These are phyloP conservation scores for Drosophila elegans DNA, from an alignment of 1,140 invertebrate genomes.

Conservation along the genomic window DNA sequence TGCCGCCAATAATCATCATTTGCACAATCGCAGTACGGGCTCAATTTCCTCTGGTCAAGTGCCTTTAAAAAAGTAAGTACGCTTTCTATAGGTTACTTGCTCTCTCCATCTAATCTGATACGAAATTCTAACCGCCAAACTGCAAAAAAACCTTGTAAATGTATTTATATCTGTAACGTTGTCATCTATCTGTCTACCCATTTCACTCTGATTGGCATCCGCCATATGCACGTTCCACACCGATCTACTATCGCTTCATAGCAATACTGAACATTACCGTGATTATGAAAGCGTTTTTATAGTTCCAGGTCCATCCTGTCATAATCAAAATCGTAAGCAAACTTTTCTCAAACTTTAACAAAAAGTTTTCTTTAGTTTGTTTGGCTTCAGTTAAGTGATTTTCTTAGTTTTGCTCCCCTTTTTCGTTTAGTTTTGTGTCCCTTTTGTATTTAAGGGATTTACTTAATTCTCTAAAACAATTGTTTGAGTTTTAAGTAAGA, in stretches of 20 bases:
- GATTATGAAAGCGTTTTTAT: constrained; percentile 91
- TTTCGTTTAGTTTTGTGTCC: constrained; percentile 23
- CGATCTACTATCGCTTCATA: constrained; percentile 51
- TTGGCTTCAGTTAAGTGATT: constrained; percentile 18
- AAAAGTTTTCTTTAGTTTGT: constrained; percentile 33
- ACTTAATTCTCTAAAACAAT: neutral
- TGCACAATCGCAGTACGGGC: constrained; percentile 85
- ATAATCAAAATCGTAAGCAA: constrained; percentile 85
- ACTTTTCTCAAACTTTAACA: constrained; percentile 41
- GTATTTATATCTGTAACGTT: constrained; percentile 12
- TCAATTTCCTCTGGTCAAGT: constrained; percentile 93
- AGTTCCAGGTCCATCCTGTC: constrained; percentile 89
- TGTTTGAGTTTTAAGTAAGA: neutral
- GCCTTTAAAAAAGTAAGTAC: constrained; percentile 98
- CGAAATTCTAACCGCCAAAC: neutral
- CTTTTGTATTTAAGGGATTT: constrained; percentile 1
- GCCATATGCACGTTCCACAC: constrained; percentile 49
- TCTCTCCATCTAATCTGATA: neutral
- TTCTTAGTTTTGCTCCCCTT: constrained; percentile 8
- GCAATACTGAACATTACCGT: constrained; percentile 87
- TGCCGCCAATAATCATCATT: constrained; percentile 88
- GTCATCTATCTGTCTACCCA: constrained; percentile 43
- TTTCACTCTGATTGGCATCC: constrained; percentile 58
- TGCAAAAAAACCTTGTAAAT: constrained; percentile 9
- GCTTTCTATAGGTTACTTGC: too few relatives aligned